Evolutionary conservation across 2,797 vertebrate genomes (phyloP).

Genomic region (Halcyon chelicuti): DNA sequence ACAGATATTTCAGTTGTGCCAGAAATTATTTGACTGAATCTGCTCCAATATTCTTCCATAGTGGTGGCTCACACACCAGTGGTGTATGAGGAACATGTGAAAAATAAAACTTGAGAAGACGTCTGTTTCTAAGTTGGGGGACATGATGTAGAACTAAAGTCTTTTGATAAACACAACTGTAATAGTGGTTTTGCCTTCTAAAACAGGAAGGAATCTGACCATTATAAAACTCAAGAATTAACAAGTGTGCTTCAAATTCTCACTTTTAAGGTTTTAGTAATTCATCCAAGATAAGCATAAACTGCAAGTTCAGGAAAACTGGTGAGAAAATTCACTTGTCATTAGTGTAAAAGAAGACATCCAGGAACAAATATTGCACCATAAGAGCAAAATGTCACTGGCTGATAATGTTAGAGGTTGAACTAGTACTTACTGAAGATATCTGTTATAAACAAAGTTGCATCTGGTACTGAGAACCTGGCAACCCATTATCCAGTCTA

Average conservation of each 20-base stretch:
- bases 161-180: neutral
- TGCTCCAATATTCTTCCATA: neutral
- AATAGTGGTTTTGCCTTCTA: neutral
- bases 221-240: neutral
- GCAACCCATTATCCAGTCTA: neutral
- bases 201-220: neutral
- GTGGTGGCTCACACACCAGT: neutral
- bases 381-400: neutral
- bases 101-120: neutral
- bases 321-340: neutral
- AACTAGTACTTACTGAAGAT: neutral
- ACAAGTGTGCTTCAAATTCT: neutral
- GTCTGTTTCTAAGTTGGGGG: neutral
- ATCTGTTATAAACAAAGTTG: neutral
- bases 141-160: neutral
- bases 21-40: neutral
- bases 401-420: neutral
- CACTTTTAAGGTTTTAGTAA: neutral
- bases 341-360: neutral
- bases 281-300: neutral
- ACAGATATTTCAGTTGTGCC: neutral
- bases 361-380: neutral
- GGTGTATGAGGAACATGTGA: neutral
- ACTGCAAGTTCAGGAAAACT: neutral
- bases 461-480: fast-evolving